These are phyloP conservation scores for Tipula vernalis DNA, from an alignment of 2,888 invertebrate species.

Conservation along the genomic window DNA sequence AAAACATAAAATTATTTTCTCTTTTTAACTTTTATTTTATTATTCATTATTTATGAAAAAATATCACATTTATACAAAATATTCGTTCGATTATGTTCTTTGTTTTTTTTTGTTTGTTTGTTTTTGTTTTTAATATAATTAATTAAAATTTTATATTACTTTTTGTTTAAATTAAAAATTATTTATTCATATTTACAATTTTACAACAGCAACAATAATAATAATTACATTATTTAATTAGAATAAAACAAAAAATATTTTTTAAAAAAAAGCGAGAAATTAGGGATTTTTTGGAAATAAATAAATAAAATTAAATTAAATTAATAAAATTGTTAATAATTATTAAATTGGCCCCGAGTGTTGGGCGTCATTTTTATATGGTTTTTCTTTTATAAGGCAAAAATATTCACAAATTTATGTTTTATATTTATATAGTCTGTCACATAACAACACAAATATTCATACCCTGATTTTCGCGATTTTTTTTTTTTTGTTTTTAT, in stretches of 20 bases:
- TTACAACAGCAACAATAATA: not conserved
- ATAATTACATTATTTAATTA: not conserved
- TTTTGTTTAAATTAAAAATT: not conserved
- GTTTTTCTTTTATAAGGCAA: not conserved
- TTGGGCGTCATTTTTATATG: not conserved
- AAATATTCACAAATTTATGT: slow-evolving; percentile 4
- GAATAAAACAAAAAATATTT: not conserved
- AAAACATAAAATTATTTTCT: not conserved
- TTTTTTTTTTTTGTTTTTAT: not conserved
- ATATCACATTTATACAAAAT: slow-evolving; percentile 4
- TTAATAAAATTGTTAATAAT: not conserved
- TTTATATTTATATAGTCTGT: not conserved
- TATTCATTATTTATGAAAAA: not conserved
- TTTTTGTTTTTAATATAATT: not conserved
- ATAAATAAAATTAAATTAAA: not conserved
- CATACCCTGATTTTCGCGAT: slow-evolving; percentile 16
- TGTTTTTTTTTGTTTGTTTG: not conserved
- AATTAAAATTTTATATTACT: not conserved
- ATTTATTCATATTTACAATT: not conserved
- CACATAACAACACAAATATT: not conserved
- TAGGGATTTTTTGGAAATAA: not conserved
- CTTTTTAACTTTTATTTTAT: not conserved
- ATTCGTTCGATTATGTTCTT: not conserved
- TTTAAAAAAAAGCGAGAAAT: not conserved
- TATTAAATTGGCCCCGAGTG: not conserved